Evolutionary conservation across 2,888 invertebrate species (phyloP).

Genomic region (Melipona beecheii): DNA sequence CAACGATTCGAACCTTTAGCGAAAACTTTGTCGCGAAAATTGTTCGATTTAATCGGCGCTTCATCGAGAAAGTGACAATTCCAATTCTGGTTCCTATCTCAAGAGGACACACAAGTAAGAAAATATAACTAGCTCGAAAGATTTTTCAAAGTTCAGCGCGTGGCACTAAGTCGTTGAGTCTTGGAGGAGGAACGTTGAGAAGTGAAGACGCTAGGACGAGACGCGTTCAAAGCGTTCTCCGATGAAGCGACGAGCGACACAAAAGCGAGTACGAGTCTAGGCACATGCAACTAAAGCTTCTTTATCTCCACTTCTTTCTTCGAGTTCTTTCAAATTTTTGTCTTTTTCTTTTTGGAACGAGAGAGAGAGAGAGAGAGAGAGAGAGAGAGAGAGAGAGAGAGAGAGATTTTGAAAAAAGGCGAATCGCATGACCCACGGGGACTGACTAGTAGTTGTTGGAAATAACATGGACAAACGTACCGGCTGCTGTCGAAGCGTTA

Average conservation of each 20-base stretch:
- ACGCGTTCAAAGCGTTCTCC: conserved; percentile 38
- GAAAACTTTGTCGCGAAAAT: conserved; percentile 1
- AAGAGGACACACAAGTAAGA: neutral
- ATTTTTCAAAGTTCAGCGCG: neutral
- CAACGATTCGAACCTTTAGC: conserved; percentile 5
- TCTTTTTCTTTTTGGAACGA: neutral
- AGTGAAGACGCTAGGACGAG: conserved; percentile 13
- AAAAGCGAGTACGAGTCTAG: conserved; percentile 77
- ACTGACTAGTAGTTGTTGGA: conserved; percentile 84
- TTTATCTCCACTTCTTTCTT: conserved; percentile 12
- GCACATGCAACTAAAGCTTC: conserved; percentile 81
- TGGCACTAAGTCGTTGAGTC: neutral
- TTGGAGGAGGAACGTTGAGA: neutral
- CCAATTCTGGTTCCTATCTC: conserved; percentile 8
- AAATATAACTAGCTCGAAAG: neutral
- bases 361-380: neutral
- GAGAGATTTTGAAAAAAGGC: conserved; percentile 14
- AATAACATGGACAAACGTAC: conserved; percentile 68
- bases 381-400: no score
- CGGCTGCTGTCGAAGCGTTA: conserved; percentile 57
- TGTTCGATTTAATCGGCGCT: conserved; percentile 22
- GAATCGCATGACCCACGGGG: conserved; percentile 70
- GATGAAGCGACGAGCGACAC: conserved; percentile 75
- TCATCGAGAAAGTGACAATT: conserved; percentile 7
- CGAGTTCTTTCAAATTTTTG: neutral